These are phyloP conservation scores for Eristalis intricaria DNA, from an alignment of 2,888 invertebrate genomes.

Conservation along the genomic window DNA sequence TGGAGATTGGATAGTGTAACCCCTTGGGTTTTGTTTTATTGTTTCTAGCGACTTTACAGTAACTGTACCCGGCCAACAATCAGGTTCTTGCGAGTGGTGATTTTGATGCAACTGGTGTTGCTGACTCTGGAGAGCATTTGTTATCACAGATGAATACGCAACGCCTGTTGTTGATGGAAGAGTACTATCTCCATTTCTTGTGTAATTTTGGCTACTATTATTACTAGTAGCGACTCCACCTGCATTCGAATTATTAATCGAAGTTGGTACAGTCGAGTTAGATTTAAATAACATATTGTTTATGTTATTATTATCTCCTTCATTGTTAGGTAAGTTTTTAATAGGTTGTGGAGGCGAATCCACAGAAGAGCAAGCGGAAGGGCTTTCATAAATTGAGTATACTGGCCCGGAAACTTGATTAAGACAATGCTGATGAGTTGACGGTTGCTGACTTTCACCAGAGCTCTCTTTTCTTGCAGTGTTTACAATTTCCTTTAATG, in stretches of 20 bases:
- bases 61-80: conserved; percentile 46
- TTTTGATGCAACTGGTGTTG: conserved; percentile 76
- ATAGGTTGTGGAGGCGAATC: conserved; percentile 76
- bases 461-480: conserved; percentile 64
- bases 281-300: conserved; percentile 80
- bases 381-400: conserved; percentile 93
- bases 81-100: conserved; percentile 53
- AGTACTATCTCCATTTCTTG: conserved; percentile 75
- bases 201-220: conserved; percentile 75
- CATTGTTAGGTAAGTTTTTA: conserved; percentile 75
- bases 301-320: conserved; percentile 75
- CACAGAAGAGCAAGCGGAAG: conserved; percentile 81
- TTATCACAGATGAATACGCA: conserved; percentile 92
- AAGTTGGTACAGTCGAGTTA: conserved; percentile 70
- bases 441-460: conserved; percentile 47
- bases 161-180: conserved; percentile 82
- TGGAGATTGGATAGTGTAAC: conserved; percentile 46
- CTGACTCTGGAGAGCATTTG: conserved; percentile 83
- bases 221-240: conserved; percentile 73
- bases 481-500: conserved; percentile 63
- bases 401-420: conserved; percentile 88
- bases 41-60: conserved; percentile 36
- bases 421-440: conserved; percentile 75
- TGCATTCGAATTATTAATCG: conserved; percentile 36
- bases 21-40: conserved; percentile 54